phyloP scores from a whole-genome alignment of 2,888 invertebrate species.

The Malthinus flaveolus region DNA sequence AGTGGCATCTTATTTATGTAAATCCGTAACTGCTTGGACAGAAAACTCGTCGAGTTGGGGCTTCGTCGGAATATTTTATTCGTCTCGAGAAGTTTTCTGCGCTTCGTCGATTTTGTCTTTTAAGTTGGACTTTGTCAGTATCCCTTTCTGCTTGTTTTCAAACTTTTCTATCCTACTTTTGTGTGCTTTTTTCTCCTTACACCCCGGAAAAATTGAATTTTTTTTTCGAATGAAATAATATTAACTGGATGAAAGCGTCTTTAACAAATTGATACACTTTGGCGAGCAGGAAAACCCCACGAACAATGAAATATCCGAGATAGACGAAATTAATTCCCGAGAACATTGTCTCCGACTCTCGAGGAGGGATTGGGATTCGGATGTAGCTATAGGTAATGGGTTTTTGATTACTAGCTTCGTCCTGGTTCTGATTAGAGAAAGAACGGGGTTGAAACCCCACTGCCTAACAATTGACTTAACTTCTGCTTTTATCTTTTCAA shows the following conservation, averaged over 20 bases:
- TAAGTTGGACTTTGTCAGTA: slow-evolving; percentile 17
- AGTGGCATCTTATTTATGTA: slow-evolving; percentile 41
- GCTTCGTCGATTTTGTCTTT: slow-evolving; percentile 31
- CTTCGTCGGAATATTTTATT: slow-evolving; percentile 41
- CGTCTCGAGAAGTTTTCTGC: slow-evolving; percentile 37
- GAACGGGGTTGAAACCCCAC: slow-evolving; percentile 36
- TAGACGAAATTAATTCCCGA: slow-evolving; percentile 34
- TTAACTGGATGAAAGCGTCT: slow-evolving; percentile 30
- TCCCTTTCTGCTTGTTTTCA: slow-evolving; percentile 23
- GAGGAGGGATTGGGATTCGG: slow-evolving; percentile 26
- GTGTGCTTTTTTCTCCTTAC: slow-evolving; percentile 22
- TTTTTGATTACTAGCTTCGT: slow-evolving; percentile 48
- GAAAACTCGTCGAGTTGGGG: slow-evolving; percentile 29
- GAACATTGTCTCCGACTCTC: slow-evolving; percentile 31
- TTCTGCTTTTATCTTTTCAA: slow-evolving; percentile 35
- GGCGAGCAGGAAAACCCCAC: slow-evolving; percentile 29
- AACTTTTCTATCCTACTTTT: slow-evolving; percentile 29
- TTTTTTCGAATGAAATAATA: slow-evolving; percentile 21
- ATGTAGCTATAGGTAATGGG: slow-evolving; percentile 44
- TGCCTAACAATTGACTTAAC: slow-evolving; percentile 44
- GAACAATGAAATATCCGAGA: slow-evolving; percentile 33
- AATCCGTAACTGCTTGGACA: slow-evolving; percentile 36
- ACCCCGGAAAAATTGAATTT: slow-evolving; percentile 2
- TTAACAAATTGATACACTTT: slow-evolving; percentile 34
- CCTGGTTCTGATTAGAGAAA: slow-evolving; percentile 38